A percentile compares a stretch with the other conserved stretches of the same genome.
These are phyloP conservation scores for Meloe dianella DNA, from an alignment of 2,888 invertebrate species.

Conservation along the genomic window DNA sequence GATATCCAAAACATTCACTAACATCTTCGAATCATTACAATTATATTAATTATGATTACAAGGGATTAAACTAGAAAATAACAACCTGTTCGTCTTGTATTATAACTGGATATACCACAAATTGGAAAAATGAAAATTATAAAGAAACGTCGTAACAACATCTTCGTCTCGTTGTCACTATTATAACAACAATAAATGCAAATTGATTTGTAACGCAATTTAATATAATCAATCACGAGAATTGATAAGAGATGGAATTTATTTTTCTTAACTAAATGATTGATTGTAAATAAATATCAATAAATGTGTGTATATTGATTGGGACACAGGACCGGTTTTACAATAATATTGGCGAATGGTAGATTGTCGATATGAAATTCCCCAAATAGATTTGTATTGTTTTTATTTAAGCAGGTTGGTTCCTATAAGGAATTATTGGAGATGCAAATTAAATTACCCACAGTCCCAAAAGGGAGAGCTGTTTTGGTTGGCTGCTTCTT, in stretches of 20 bases:
- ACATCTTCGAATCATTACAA: neutral
- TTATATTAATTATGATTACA: neutral
- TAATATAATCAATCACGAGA: neutral
- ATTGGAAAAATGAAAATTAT: conserved; percentile 70
- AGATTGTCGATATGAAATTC: too few relatives aligned
- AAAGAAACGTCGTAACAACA: neutral
- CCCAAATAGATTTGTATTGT: too few relatives aligned
- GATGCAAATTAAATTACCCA: too few relatives aligned
- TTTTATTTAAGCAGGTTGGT: too few relatives aligned
- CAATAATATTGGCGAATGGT: too few relatives aligned
- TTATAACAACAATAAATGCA: neutral
- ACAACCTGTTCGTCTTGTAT: conserved; percentile 76
- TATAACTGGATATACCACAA: conserved; percentile 92
- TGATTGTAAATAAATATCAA: neutral
- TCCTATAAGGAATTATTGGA: too few relatives aligned
- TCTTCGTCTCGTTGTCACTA: neutral
- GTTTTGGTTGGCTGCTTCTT: too few relatives aligned
- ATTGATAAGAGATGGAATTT: neutral
- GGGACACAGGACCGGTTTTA: too few relatives aligned
- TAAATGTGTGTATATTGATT: too few relatives aligned
- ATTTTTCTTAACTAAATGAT: neutral
- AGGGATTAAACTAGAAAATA: neutral
- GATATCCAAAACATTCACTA: neutral
- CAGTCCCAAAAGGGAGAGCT: too few relatives aligned
- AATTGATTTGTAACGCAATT: conserved; percentile 1